Evolutionary conservation across 2,888 invertebrate genomes (phyloP), one percentile per base, ranked within the genome.

Genomic region (Caenorhabditis sulstoni): DNA sequence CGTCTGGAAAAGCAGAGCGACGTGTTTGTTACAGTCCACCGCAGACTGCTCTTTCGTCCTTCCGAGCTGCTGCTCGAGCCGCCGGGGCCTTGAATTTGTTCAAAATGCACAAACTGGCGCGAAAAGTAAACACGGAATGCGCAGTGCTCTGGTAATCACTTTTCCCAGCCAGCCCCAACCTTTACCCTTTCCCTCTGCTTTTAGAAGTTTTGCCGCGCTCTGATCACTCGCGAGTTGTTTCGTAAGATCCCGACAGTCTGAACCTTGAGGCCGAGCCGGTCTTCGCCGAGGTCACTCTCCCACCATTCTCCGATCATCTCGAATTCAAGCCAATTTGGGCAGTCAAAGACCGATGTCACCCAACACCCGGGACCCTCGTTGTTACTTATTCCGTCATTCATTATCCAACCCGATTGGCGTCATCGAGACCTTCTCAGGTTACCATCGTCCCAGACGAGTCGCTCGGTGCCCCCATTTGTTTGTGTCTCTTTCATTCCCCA

Each of bases 341-440:
- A 59, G 41, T 44, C 50, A 61, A 68, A 59, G 50, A 68, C 58
- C 53, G 45, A 61, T 71, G 71, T 71, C 64, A 71, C 57, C 71
- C 71, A 71, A 71, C 61, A 71, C 71, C 68, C 59, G 68, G 59
- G 53, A 29, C 18, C 61, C 71, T 64, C 71, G 71, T 29, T 29
- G 29, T 71, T 71, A 71, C 71, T 64, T 64, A 71, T 71, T 71
- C 71, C 45, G 62, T 49, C 64, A 64, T 70, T 70, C 70, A 70
- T 70, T 70, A 70, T 62, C 62, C 62, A 47, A 62, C 70, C 71
- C 71, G 62, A 64, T 62, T 71, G 71, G 71, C 71, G 71, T 71
- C 71, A 71, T 71, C 71, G 71, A 71, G 62, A 53, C 64, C 71
- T 71, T 71, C 62, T 71, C 71, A 49, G 61, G 71, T 71, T 71